Base-by-base conservation (phyloP, 2,888 invertebrate genomes). In the Exephanes ischioxanthus region DNA sequence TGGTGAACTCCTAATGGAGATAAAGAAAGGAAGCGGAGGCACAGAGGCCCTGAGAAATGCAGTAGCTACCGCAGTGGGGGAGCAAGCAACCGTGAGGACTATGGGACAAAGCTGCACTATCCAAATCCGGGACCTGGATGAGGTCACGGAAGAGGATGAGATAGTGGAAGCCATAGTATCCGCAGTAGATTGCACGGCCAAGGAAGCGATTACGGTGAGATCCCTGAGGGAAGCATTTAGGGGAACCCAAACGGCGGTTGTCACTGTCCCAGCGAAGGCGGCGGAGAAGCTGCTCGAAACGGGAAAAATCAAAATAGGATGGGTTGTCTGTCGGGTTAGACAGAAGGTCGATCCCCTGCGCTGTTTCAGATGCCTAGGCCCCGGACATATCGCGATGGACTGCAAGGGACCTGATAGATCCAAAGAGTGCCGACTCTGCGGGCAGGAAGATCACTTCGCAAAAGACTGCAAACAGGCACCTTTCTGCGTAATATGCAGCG, bases 291-390 rank as follows among this genome's bases (percentile, higher is more conserved):
- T 26, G 19, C 16, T 55, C 30, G 63, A 67, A 26, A 30, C 53
- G 7, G 67, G 67, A 6, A 45, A 14, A 45, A 26, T 77, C 5
- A 77, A 77, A 77, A 48, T 77, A n/a, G 16, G 41, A 4, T 45
- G 63, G 63, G 79, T n/a, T 67, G 48, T 68, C 45, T 89, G 85
- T 86, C 85, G 84, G 80, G 85, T 83, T 68, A 48, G 72, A 19
- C 19, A 61, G 66, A 70, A 84, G 41, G 78, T 63, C 30, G 70
- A 84, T 4, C 77, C 84, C 19, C 19, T 68, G 3, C 22, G 68
- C 7, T 37, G 37, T 37, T 37, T 37, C 37, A 37, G 37, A 37
- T 78, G 78, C 37, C 53, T 26, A 30, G 78, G 68, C 4, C 45
- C 45, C 26, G 68, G 78, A 16, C 78, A 78, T 22, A 19, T 78